Conservation (phyloP, 2,797 vertebrate genomes). For the Gastrophryne carolinensis region DNA sequence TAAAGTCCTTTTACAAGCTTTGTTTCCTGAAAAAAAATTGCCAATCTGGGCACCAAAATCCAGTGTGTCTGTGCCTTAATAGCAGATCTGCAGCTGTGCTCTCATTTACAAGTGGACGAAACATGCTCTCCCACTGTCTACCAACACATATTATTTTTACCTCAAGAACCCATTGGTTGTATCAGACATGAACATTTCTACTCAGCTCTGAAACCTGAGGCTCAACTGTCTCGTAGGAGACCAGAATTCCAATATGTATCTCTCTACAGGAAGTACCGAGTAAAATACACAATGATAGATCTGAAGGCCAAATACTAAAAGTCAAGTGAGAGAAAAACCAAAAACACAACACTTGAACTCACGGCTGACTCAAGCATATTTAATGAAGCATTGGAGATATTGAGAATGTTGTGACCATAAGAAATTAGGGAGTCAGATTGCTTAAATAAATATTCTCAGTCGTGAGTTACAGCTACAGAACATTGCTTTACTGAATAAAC, state of each 20-base stretch:
- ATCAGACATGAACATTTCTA: constrained; percentile 4
- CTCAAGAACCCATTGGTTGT: background rate
- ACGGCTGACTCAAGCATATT: background rate
- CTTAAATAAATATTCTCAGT: too few relatives aligned
- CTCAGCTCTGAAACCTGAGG: background rate
- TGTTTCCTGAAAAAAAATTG: constrained; percentile 42
- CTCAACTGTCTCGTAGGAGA: background rate
- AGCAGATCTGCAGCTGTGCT: constrained; percentile 41
- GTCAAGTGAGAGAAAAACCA: background rate
- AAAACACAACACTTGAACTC: background rate
- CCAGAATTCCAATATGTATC: background rate
- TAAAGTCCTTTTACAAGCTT: constrained; percentile 45
- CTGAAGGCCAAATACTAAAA: background rate
- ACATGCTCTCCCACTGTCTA: constrained; percentile 22
- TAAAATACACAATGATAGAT: background rate
- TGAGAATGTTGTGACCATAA: too few relatives aligned
- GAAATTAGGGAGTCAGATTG: too few relatives aligned
- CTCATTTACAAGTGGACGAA: constrained; percentile 34
- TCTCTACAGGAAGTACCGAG: background rate
- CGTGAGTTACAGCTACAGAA: too few relatives aligned
- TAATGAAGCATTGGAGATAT: background rate
- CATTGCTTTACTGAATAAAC: too few relatives aligned
- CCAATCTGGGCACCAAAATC: constrained; percentile 27
- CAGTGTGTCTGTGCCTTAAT: constrained; percentile 20
- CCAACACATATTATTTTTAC: constrained; percentile 23